Conservation (phyloP, 1,140 invertebrate genomes). For the Hirudo medicinalis region DNA sequence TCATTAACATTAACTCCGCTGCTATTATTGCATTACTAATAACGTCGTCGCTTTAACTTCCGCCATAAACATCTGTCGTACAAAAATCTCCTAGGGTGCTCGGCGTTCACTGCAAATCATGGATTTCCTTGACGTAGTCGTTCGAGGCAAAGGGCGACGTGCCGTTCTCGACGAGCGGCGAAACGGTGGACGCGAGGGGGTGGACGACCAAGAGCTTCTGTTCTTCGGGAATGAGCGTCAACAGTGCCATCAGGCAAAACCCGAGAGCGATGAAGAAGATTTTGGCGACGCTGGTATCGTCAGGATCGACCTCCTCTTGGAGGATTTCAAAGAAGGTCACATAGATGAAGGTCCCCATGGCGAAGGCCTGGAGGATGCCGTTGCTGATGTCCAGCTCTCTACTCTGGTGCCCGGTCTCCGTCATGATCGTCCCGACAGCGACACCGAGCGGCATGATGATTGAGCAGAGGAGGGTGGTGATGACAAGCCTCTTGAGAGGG, state of each 20-base stretch:
- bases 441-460: constrained; percentile 54
- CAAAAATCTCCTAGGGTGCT: not conserved
- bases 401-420: constrained; percentile 36
- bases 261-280: constrained; percentile 18
- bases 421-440: constrained; percentile 47
- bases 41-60: not conserved
- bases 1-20: too few species aligned
- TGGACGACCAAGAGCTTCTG: not conserved
- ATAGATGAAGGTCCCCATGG: constrained; percentile 78
- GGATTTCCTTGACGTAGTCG: not conserved
- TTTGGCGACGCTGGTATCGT: constrained; percentile 20
- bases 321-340: constrained; percentile 83
- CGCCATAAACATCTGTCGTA: not conserved
- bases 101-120: not conserved
- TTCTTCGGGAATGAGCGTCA: constrained; percentile 20
- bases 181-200: not conserved
- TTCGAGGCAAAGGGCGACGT: not conserved
- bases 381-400: constrained; percentile 36
- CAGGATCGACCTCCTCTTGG: constrained; percentile 43
- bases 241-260: constrained; percentile 20
- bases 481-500: constrained; percentile 23
- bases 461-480: constrained; percentile 42
- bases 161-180: not conserved
- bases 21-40: not conserved
- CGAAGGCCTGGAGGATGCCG: constrained; percentile 52